These are phyloP conservation scores for Sebastes matsubarae DNA, from an alignment of 2,797 vertebrate species.

Conservation along the genomic window DNA sequence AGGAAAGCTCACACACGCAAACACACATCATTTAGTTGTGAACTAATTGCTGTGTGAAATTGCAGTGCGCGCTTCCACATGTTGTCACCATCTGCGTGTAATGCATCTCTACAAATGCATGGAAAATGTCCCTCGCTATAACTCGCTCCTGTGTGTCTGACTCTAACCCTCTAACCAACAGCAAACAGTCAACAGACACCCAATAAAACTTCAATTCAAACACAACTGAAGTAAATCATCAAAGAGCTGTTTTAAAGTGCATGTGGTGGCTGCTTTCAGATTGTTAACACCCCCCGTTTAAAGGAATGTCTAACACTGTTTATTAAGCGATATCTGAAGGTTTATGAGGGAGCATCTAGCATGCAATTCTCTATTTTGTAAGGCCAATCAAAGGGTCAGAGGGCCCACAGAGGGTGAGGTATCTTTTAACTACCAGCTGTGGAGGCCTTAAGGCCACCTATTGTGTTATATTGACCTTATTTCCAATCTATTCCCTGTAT, in stretches of 20 bases:
- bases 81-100: conserved; percentile 45
- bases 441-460: not conserved
- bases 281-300: not conserved
- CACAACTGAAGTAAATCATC: conserved; percentile 17
- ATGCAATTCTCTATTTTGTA: not conserved
- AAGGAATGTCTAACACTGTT: not conserved
- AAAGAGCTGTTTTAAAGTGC: conserved; percentile 24
- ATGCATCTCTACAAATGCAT: conserved; percentile 14
- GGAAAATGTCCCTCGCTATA: conserved; percentile 23
- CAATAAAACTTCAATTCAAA: conserved; percentile 52
- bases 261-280: conserved; percentile 14
- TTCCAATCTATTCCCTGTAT: not conserved
- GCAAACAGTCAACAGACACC: conserved; percentile 21
- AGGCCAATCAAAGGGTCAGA: not conserved
- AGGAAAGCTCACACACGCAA: conserved; percentile 4
- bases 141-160: not conserved
- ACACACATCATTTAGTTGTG: conserved; percentile 37
- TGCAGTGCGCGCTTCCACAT: conserved; percentile 29
- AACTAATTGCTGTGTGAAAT: conserved; percentile 52
- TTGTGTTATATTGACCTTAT: not conserved
- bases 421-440: not conserved
- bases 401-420: not conserved
- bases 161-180: not conserved
- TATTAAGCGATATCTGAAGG: not conserved
- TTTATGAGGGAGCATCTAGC: not conserved